phyloP scores from a whole-genome alignment of 2,888 invertebrate species.

The Xanthostigma xanthostigma region DNA sequence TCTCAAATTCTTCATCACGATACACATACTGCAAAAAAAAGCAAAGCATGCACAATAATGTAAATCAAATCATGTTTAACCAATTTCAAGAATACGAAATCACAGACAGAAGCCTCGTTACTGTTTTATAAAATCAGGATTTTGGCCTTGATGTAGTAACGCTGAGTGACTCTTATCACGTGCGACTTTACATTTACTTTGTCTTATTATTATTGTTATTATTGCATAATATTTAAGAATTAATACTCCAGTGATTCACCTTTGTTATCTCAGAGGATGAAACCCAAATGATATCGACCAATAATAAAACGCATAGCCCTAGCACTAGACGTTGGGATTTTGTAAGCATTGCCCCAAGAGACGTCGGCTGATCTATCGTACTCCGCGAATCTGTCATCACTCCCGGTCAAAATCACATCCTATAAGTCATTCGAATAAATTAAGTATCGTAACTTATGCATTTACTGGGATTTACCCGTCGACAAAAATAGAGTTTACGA shows the following conservation, averaged over 20 bases:
- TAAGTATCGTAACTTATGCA: too few relatives aligned
- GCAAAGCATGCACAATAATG: too few relatives aligned
- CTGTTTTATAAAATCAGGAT: too few relatives aligned
- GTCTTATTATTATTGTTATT: not conserved
- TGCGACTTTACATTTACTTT: not conserved
- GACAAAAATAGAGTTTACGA: too few relatives aligned
- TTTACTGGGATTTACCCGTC: too few relatives aligned
- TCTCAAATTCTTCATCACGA: conserved; percentile 68
- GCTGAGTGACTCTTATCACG: not conserved
- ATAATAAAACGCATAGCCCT: conserved; percentile 71
- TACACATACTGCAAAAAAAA: conserved; percentile 61
- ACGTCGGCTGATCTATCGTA: not conserved
- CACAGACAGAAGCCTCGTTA: too few relatives aligned
- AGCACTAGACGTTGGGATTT: conserved; percentile 61
- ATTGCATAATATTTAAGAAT: not conserved
- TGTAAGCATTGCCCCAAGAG: conserved; percentile 32
- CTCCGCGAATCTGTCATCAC: too few relatives aligned
- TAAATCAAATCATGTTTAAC: too few relatives aligned
- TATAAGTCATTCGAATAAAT: too few relatives aligned
- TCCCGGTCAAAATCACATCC: too few relatives aligned
- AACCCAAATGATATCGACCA: conserved; percentile 94
- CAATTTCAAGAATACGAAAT: too few relatives aligned
- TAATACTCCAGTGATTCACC: conserved; percentile 35
- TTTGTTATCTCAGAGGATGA: conserved; percentile 87
- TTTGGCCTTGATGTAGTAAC: not conserved